Percentiles rank a stretch among this genome's conserved stretches.
These are phyloP conservation scores for Acipenser oxyrinchus DNA, from an alignment of 2,797 vertebrate genomes.

Conservation along the genomic window DNA sequence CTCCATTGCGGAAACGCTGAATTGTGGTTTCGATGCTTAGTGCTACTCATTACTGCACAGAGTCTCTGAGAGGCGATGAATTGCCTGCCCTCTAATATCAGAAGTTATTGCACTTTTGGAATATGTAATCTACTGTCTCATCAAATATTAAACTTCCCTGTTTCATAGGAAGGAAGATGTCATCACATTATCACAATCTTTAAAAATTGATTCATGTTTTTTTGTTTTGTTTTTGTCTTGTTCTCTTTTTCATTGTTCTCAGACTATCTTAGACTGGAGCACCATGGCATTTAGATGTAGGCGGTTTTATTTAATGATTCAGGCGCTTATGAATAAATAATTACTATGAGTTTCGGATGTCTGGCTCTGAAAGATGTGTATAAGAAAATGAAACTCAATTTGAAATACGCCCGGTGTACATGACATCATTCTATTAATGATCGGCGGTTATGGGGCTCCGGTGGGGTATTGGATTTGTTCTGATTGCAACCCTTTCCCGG, in stretches of 20 bases:
- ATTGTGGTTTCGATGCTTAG: background rate
- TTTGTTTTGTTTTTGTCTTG: slow-evolving; percentile 18
- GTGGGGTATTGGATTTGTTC: slow-evolving; percentile 30
- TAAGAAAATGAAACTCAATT: slow-evolving; percentile 14
- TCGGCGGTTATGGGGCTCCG: slow-evolving; percentile 8
- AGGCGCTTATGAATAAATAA: slow-evolving; percentile 83
- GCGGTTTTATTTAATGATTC: slow-evolving; percentile 65
- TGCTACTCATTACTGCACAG: slow-evolving; percentile 17
- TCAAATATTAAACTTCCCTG: slow-evolving; percentile 50
- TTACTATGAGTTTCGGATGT: slow-evolving; percentile 33
- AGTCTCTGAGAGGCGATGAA: slow-evolving; percentile 42
- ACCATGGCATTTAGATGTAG: slow-evolving; percentile 71
- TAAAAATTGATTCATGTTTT: slow-evolving; percentile 43
- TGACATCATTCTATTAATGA: slow-evolving; percentile 44
- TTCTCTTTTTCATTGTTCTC: slow-evolving; percentile 8
- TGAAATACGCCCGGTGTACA: slow-evolving; percentile 18
- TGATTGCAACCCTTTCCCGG: slow-evolving; percentile 23
- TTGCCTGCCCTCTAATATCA: slow-evolving; percentile 45
- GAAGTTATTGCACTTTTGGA: slow-evolving; percentile 34
- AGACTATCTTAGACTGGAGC: slow-evolving; percentile 48
- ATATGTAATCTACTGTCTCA: slow-evolving; percentile 36
- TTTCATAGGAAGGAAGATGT: slow-evolving; percentile 66
- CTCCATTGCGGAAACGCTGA: background rate
- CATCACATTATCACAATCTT: slow-evolving; percentile 57
- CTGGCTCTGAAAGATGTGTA: slow-evolving; percentile 32